These are phyloP conservation scores for Margaritifera margaritifera DNA, from an alignment of 2,888 invertebrate species.

Conservation along the genomic window DNA sequence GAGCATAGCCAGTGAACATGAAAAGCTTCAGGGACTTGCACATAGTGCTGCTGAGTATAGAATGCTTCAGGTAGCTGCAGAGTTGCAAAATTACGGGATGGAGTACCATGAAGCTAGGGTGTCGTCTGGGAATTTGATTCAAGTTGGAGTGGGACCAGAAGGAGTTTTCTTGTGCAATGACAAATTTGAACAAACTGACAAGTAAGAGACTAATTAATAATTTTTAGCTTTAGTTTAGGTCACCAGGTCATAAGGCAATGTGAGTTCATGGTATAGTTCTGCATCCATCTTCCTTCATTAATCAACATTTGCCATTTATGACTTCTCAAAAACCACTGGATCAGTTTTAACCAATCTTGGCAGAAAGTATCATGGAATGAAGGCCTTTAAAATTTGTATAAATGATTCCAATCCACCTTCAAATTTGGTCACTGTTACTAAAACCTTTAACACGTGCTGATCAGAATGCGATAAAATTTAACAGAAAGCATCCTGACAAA, in stretches of 20 bases:
- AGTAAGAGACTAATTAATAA: constrained; percentile 34
- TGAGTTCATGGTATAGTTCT: neutral
- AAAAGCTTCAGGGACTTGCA: constrained; percentile 78
- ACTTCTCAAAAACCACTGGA: too few species aligned
- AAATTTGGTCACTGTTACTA: too few species aligned
- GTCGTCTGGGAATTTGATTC: constrained; percentile 44
- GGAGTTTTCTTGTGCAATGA: constrained; percentile 77
- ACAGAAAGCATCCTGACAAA: too few species aligned
- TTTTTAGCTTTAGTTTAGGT: neutral
- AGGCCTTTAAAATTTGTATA: too few species aligned
- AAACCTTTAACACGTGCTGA: too few species aligned
- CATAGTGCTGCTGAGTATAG: constrained; percentile 88
- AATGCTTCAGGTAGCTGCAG: constrained; percentile 86
- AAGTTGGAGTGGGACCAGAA: constrained; percentile 87
- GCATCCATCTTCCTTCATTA: too few species aligned
- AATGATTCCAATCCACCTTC: too few species aligned
- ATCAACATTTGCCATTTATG: too few species aligned
- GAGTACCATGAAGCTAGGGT: constrained; percentile 81
- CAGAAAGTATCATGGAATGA: too few species aligned
- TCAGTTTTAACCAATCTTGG: too few species aligned
- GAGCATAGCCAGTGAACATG: constrained; percentile 54
- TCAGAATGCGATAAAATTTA: too few species aligned
- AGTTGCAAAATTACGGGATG: constrained; percentile 87
- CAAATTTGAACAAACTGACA: constrained; percentile 48
- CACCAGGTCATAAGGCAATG: neutral